Evolutionary conservation across 1,140 invertebrate species (phyloP), one percentile per base, ranked within the genome.

Genomic region (Orchestia grillus): DNA sequence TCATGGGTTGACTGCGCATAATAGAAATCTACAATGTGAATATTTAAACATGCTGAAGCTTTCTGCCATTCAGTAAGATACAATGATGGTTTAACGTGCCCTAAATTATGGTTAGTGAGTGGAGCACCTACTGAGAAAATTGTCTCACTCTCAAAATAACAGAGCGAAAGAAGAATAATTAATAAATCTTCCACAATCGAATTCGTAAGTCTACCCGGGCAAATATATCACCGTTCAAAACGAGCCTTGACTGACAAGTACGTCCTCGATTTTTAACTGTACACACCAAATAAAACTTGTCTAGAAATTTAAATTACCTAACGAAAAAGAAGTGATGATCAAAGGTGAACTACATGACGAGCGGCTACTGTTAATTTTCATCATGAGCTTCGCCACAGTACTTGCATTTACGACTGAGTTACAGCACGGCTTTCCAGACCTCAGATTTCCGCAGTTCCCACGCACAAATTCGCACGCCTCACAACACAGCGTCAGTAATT

Each of bases 401-500:
- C 11, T 23, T 36, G 62, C 36, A 28, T 77, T 77, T 36, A 23
- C 15, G 36, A 77, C 36, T 77, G 28, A 77, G 15, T 77, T 23
- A 3, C 28, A 8, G 36, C 15, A 77, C 11, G 1, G 11, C 11
- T 8, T 77, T 77, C 62, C 28, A 36, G 43, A 36, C 4, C 36
- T 43, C 43, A 90, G 88, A 43, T 41, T 90, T 90, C 43, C 88
- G 41, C 15, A 11, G n/a, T 90, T 90, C 88, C 88, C 88, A 90
- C 88, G 88, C 88, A 90, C 4, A 90, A 90, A 42, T 44, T 90
- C 88, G 41, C 88, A 90, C 88, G 88, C 42, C 41, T 90, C 88
- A 44, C 36, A 8, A 15, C 88, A 44, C 43, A 90, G 11, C n/a
- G 88, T 90, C 88, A 36, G 62, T 36, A 77, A 77, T 36, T 36